Evolutionary conservation across 2,888 invertebrate species (phyloP).

Genomic region (Ormia ochracea): DNA sequence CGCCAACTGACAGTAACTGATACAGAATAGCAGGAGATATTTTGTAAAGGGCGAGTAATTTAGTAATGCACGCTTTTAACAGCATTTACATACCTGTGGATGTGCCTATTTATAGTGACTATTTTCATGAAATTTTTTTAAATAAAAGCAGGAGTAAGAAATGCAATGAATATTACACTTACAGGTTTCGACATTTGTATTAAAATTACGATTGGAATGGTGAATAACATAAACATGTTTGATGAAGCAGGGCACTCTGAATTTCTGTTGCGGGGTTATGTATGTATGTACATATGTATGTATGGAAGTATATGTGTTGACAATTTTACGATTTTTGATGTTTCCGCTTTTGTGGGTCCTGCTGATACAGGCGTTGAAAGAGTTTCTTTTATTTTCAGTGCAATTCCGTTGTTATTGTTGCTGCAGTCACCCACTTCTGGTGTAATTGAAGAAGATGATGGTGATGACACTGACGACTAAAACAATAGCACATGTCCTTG

Average conservation of each 20-base stretch:
- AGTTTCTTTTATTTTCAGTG: background rate
- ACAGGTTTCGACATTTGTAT: conserved; percentile 56
- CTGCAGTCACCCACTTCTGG: conserved; percentile 8
- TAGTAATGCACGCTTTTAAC: too few species aligned
- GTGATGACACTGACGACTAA: conserved; percentile 49
- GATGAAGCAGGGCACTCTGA: conserved; percentile 16
- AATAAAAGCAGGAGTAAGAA: too few species aligned
- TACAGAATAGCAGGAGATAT: too few species aligned
- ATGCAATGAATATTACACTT: conserved; percentile 30
- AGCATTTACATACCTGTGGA: background rate
- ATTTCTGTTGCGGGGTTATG: background rate
- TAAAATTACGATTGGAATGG: conserved; percentile 34
- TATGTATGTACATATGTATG: too few species aligned
- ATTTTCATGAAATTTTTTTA: too few species aligned
- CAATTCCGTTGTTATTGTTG: conserved; percentile 3
- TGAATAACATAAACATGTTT: conserved; percentile 43
- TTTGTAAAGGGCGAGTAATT: too few species aligned
- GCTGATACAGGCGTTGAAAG: background rate
- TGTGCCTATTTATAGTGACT: background rate
- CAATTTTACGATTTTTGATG: background rate
- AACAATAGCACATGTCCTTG: conserved; percentile 54
- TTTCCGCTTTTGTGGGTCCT: background rate
- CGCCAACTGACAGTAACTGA: too few species aligned
- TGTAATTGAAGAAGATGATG: conserved; percentile 27
- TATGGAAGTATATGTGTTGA: too few species aligned